Evolutionary conservation across 2,797 vertebrate species (phyloP).

Genomic region (Gambusia yucatana): DNA sequence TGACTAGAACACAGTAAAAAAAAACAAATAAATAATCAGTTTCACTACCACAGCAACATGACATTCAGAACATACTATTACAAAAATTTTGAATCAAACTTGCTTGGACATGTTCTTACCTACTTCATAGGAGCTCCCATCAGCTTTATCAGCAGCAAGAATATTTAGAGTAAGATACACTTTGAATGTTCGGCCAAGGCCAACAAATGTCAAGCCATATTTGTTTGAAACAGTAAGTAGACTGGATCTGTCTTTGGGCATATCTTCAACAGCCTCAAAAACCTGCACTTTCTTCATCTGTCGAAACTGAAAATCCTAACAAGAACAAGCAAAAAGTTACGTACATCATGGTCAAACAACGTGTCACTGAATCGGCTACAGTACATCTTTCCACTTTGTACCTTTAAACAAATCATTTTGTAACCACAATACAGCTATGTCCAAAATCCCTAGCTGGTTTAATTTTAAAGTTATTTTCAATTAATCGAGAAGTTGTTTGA

Average conservation of each 20-base stretch:
- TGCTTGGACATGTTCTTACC: constrained; percentile 68
- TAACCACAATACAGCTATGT: not conserved
- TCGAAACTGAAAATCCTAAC: constrained; percentile 94
- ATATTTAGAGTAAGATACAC: constrained; percentile 87
- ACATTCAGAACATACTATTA: not conserved
- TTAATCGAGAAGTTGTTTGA: not conserved
- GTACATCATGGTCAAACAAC: not conserved
- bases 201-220: constrained; percentile 89
- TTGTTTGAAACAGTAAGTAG: constrained; percentile 92
- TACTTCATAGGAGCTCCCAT: constrained; percentile 89
- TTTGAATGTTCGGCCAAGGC: constrained; percentile 83
- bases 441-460: not conserved
- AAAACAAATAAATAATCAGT: not conserved
- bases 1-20: constrained; percentile 61
- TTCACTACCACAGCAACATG: not conserved
- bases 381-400: not conserved
- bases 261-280: constrained; percentile 84
- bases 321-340: constrained; percentile 8
- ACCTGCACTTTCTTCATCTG: constrained; percentile 93
- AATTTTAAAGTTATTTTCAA: not conserved
- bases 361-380: not conserved
- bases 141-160: constrained; percentile 82
- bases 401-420: not conserved
- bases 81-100: not conserved
- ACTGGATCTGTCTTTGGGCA: constrained; percentile 89